A percentile compares a stretch with the other conserved stretches of the same genome.
phyloP scores from a whole-genome alignment of 2,888 invertebrate species.

The Iselma pallidipennis region DNA sequence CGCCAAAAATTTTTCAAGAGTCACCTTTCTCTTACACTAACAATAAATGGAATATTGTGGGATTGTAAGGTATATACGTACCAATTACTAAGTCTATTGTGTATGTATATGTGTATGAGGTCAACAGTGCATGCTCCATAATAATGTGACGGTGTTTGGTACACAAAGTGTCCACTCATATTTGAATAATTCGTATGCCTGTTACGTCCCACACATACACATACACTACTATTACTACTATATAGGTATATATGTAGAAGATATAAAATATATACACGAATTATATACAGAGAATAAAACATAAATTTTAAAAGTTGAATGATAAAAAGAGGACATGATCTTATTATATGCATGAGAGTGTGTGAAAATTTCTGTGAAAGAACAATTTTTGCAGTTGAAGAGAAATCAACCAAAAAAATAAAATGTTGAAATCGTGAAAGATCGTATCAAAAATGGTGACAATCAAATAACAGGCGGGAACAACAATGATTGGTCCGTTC shows the following conservation, averaged over 20 bases:
- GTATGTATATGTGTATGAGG: constrained; percentile 27
- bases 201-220: constrained; percentile 29
- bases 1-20: no score
- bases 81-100: constrained; percentile 21
- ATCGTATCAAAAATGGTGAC: no score
- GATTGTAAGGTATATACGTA: not conserved
- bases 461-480: no score
- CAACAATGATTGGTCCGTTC: no score
- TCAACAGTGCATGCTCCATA: constrained; percentile 40
- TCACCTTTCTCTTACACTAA: no score
- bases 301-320: not conserved
- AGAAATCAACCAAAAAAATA: not conserved
- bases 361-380: not conserved
- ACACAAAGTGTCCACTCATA: constrained; percentile 34
- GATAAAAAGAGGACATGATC: not conserved
- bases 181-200: constrained; percentile 39
- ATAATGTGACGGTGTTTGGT: constrained; percentile 37
- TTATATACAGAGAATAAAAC: not conserved
- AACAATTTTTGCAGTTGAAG: not conserved
- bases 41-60: no score
- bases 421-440: no score
- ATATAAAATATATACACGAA: not conserved
- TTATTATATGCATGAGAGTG: not conserved
- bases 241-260: not conserved
- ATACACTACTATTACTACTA: constrained; percentile 8